Percentiles rank a stretch among this genome's conserved stretches.
These are phyloP conservation scores for Ammodytes marinus DNA, from an alignment of 2,113 vertebrate genomes.

Conservation along the genomic window DNA sequence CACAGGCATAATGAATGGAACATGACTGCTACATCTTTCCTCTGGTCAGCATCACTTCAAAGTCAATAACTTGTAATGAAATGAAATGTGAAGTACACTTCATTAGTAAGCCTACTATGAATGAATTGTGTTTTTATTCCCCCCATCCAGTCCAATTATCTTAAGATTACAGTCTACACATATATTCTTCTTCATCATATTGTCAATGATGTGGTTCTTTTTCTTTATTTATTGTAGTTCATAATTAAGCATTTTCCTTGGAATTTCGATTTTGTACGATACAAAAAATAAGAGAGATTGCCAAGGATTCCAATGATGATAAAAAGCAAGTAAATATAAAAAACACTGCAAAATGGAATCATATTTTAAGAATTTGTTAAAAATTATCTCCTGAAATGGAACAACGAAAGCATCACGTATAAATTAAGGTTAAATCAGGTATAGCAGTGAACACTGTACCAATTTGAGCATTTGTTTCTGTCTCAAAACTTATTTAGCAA, in stretches of 20 bases:
- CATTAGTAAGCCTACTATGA: background rate
- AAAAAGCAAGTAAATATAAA: background rate
- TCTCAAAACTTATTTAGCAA: background rate
- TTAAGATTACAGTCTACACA: background rate
- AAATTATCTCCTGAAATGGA: background rate
- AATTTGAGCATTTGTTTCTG: background rate
- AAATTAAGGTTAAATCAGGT: no score
- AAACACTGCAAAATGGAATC: background rate
- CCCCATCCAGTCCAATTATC: background rate
- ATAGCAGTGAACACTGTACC: no score
- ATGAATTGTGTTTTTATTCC: background rate
- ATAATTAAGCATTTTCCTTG: background rate
- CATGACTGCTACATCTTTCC: conserved; percentile 6
- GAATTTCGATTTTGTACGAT: background rate
- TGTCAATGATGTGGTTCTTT: background rate
- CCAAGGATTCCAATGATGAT: background rate
- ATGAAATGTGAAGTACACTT: background rate
- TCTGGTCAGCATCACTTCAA: conserved; percentile 1
- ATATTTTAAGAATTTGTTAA: background rate
- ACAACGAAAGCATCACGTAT: background rate
- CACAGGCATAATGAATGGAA: conserved; percentile 38
- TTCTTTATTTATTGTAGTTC: background rate
- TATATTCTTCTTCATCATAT: background rate
- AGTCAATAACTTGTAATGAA: conserved; percentile 9
- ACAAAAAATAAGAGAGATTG: no score